Base-by-base conservation (phyloP, 2,888 invertebrate genomes). In the Chloroclystis v-ata region DNA sequence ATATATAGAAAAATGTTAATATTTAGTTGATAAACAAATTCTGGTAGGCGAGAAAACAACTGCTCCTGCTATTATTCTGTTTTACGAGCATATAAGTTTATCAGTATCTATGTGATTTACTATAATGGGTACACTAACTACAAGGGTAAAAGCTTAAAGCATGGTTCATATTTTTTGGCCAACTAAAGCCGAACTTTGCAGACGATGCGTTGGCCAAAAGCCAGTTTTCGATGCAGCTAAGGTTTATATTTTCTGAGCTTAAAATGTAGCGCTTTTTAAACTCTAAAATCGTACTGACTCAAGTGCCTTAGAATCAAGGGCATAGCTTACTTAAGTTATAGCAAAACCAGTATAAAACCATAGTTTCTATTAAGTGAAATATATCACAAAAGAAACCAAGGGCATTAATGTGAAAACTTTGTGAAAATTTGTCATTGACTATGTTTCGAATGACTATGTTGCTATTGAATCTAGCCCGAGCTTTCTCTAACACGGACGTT, bases 181-280 rank as follows among this genome's bases (percentile, higher is more conserved):
- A 45, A 43, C 33, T 44, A 20, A 46, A 16, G 37, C 37, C 25
- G 28, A 52, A 49, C 47, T 52, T 47, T 52, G 14, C 49, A 54
- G 47, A 45, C 43, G 30, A 47, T 41, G 37, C 45, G 51, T 52
- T 55, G 57, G 55, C 52, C 45, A 32, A 44, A 37, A 38, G 53
- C 55, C 57, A 55, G 49, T 37, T 37, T 37, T 8, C 48, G 42
- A 50, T 52, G 40, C 37, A 41, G 44, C 40, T 49, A n/a, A n/a
- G n/a, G n/a, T n/a, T n/a, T 32, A 6, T 43, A 51, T 43, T 49
- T 52, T 41, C 40, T 6, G 20, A 37, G 8, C 33, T 39, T 29
- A 38, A 37, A 32, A 35, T 28, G 16, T 24, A 38, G 10, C 29
- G 28, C 16, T 41, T 16, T 24, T 8, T 12, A 26, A 37, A n/a